Conservation (phyloP, 2,113 vertebrate species). For the Perca flavescens region DNA sequence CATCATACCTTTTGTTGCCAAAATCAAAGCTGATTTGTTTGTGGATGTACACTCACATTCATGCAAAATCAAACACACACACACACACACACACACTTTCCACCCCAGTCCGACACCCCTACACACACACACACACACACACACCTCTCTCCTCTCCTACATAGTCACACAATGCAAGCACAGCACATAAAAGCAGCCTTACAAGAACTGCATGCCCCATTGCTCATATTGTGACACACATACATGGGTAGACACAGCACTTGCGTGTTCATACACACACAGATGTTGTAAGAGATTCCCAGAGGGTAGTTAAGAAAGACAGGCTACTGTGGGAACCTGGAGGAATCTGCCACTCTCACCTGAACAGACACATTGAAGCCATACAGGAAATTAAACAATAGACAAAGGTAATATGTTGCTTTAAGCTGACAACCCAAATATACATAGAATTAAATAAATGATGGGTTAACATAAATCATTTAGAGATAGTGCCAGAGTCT, state of each 20-base stretch:
- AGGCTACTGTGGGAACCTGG: conserved; percentile 52
- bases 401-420: neutral
- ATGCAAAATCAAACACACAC: no score
- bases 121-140: conserved; percentile 7
- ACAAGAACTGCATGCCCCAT: conserved; percentile 24
- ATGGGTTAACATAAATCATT: neutral
- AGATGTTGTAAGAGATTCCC: conserved; percentile 68
- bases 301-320: conserved; percentile 57
- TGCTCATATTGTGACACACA: conserved; percentile 27
- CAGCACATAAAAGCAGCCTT: conserved; percentile 18
- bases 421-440: neutral
- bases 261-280: conserved; percentile 33
- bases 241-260: conserved; percentile 2
- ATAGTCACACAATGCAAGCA: conserved; percentile 19
- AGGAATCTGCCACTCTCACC: conserved; percentile 49
- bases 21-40: no score
- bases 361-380: conserved; percentile 6
- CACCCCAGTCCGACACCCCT: neutral
- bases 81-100: no score
- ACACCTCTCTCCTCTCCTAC: conserved; percentile 4
- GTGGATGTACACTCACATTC: no score
- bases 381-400: conserved; percentile 1
- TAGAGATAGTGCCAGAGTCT: neutral
- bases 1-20: no score
- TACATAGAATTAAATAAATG: neutral